Evolutionary conservation across 1,140 invertebrate species (phyloP).

Genomic region (Drosophila asahinai): DNA sequence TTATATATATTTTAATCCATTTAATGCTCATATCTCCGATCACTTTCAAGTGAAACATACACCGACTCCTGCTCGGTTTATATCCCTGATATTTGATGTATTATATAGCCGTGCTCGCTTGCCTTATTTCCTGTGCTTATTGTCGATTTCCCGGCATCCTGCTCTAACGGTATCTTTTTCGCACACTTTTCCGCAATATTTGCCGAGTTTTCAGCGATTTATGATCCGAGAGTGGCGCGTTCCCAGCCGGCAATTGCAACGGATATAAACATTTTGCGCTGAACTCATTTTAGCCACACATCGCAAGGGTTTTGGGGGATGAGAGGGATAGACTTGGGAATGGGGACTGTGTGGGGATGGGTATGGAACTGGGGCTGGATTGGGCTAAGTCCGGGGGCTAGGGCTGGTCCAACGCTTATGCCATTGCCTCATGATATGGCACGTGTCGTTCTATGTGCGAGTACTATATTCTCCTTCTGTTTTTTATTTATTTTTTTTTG

Average conservation of each 20-base stretch:
- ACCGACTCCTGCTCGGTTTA: background rate
- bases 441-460: constrained; percentile 64
- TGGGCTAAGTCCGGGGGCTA: constrained; percentile 23
- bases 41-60: constrained; percentile 9
- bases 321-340: background rate
- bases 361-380: background rate
- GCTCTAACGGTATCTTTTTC: constrained; percentile 62
- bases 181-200: constrained; percentile 77
- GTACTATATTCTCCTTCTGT: constrained; percentile 12
- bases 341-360: background rate
- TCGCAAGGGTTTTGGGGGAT: background rate
- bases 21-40: constrained; percentile 14
- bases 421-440: constrained; percentile 71
- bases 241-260: constrained; percentile 74
- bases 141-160: constrained; percentile 65
- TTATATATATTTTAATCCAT: constrained; percentile 10
- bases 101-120: constrained; percentile 44
- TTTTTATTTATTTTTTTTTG: constrained; percentile 12
- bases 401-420: constrained; percentile 53
- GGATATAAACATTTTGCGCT: constrained; percentile 78
- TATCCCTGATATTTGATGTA: constrained; percentile 36
- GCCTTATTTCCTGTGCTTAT: constrained; percentile 78
- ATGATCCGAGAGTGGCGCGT: constrained; percentile 58
- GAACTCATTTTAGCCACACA: constrained; percentile 75
- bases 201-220: constrained; percentile 68